Evolutionary conservation across 2,888 invertebrate genomes (phyloP).

Genomic region (Gari tellinella): DNA sequence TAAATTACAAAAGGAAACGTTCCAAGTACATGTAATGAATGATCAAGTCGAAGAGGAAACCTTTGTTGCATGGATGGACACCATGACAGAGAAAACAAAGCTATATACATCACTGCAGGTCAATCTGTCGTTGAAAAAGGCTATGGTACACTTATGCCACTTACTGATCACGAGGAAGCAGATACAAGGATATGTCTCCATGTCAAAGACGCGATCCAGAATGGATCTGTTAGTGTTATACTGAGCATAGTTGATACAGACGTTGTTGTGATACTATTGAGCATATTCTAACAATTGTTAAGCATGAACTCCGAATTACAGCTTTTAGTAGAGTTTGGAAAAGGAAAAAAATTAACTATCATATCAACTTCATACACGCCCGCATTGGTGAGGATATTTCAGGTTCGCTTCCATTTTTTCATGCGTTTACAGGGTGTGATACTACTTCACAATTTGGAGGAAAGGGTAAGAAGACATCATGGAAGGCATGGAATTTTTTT

Average conservation of each 20-base stretch:
- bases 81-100: no score
- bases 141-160: neutral
- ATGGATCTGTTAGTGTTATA: slow-evolving; percentile 1
- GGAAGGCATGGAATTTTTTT: slow-evolving; percentile 9
- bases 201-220: neutral
- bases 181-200: slow-evolving; percentile 17
- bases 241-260: slow-evolving; percentile 20
- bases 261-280: slow-evolving; percentile 5
- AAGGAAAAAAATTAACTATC: slow-evolving; percentile 48
- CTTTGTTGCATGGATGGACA: no score
- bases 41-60: no score
- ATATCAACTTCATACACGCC: slow-evolving; percentile 42
- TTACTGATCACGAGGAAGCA: slow-evolving; percentile 28
- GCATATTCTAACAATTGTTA: slow-evolving; percentile 2
- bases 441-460: slow-evolving; percentile 56
- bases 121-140: neutral
- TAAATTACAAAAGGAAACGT: no score
- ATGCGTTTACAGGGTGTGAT: slow-evolving; percentile 67
- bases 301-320: slow-evolving; percentile 6
- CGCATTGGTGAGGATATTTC: slow-evolving; percentile 45
- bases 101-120: neutral
- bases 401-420: slow-evolving; percentile 51
- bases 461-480: slow-evolving; percentile 57
- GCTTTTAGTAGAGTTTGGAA: slow-evolving; percentile 57
- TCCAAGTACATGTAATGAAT: no score